phyloP scores from a whole-genome alignment of 1,140 invertebrate genomes.

The Lordiphosa mommai region DNA sequence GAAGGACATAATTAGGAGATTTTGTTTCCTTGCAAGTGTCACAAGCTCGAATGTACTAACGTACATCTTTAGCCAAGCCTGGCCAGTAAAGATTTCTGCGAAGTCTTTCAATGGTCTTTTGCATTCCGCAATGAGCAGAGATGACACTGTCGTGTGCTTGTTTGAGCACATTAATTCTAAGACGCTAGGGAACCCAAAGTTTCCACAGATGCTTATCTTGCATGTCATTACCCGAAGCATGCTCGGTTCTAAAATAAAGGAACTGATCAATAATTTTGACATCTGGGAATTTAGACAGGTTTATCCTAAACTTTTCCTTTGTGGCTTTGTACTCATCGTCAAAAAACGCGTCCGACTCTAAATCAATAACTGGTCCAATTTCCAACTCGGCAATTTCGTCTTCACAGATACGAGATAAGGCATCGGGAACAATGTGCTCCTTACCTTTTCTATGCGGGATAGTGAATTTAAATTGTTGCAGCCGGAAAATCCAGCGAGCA shows the following conservation, averaged over 20 bases:
- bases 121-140: constrained; percentile 14
- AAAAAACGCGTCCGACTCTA: constrained; percentile 4
- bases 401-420: constrained; percentile 5
- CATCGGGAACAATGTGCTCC: constrained; percentile 49
- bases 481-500: background rate
- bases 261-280: background rate
- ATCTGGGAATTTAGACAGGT: constrained; percentile 1
- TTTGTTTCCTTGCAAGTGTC: constrained; percentile 20
- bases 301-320: background rate
- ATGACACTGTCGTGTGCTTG: constrained; percentile 5
- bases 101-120: constrained; percentile 14
- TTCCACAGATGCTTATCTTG: constrained; percentile 7
- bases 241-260: constrained; percentile 10
- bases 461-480: background rate
- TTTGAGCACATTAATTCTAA: background rate
- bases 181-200: constrained; percentile 11
- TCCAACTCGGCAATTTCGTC: background rate
- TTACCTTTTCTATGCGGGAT: constrained; percentile 3
- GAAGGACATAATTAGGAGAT: constrained; percentile 11
- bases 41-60: constrained; percentile 7
- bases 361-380: background rate
- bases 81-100: constrained; percentile 21
- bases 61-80: constrained; percentile 3
- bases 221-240: background rate
- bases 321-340: background rate